These are phyloP conservation scores for Mamestra brassicae DNA, from an alignment of 2,888 invertebrate genomes.

Conservation along the genomic window DNA sequence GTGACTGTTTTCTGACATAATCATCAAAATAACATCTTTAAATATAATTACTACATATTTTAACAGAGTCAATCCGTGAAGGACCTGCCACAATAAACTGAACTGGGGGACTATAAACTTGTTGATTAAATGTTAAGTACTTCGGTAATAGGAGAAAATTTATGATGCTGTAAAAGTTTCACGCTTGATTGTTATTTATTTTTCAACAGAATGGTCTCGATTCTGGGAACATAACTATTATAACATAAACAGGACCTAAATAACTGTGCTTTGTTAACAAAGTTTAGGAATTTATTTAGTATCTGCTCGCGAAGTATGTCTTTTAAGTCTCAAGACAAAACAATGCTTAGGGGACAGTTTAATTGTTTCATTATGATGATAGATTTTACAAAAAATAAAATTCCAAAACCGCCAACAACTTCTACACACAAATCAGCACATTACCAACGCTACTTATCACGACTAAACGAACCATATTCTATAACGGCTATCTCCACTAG, in stretches of 20 bases:
- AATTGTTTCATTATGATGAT: neutral
- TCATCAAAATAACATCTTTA: neutral
- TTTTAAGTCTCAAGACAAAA: neutral
- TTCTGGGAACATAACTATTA: neutral
- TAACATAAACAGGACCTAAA: neutral
- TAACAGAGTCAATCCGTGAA: neutral
- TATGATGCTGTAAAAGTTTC: conserved; percentile 42
- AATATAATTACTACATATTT: neutral
- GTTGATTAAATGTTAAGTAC: conserved; percentile 41
- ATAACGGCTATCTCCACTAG: conserved; percentile 27
- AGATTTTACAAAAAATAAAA: neutral
- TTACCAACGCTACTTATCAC: conserved; percentile 10
- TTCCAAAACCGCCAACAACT: neutral
- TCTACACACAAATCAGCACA: conserved; percentile 2
- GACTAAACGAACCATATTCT: conserved; percentile 28
- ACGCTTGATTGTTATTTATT: conserved; percentile 48
- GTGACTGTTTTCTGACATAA: neutral
- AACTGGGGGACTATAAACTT: conserved; percentile 24
- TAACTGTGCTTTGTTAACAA: neutral
- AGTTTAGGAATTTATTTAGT: neutral
- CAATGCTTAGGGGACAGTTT: neutral
- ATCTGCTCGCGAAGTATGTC: neutral
- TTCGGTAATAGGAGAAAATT: conserved; percentile 35
- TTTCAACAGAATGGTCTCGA: neutral
- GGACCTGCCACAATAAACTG: conserved; percentile 1